Percentiles rank a stretch among this genome's conserved stretches.
phyloP scores from a whole-genome alignment of 2,888 invertebrate genomes.

The Tubulanus polymorphus region DNA sequence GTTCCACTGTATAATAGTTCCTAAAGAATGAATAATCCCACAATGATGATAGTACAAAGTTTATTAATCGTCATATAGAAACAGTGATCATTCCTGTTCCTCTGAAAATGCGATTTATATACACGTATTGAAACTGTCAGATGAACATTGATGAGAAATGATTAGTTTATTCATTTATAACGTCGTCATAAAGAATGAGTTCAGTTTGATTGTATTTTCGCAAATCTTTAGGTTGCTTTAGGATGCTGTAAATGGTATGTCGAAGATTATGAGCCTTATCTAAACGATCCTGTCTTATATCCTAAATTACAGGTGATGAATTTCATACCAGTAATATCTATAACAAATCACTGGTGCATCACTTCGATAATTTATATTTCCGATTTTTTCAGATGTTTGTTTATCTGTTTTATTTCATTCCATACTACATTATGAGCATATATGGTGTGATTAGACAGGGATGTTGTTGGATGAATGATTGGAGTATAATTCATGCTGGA shows the following conservation, averaged over 20 bases:
- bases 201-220: too few species aligned
- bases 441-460: conserved; percentile 32
- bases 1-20: too few species aligned
- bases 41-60: too few species aligned
- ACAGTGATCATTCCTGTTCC: too few species aligned
- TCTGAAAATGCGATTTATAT: too few species aligned
- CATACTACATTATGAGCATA: conserved; percentile 35
- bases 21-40: too few species aligned
- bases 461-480: conserved; percentile 36
- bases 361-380: not conserved
- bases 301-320: conserved; percentile 42
- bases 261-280: conserved; percentile 38
- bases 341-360: not conserved
- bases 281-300: conserved; percentile 35
- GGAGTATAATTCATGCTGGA: conserved; percentile 42
- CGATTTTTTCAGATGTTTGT: conserved; percentile 36
- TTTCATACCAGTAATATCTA: not conserved
- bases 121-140: too few species aligned
- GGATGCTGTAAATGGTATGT: conserved; percentile 23
- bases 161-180: too few species aligned
- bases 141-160: too few species aligned
- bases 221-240: conserved; percentile 34
- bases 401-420: conserved; percentile 43
- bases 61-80: too few species aligned
- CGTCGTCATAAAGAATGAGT: too few species aligned